phyloP scores from a whole-genome alignment of 2,888 invertebrate species.

The Matsumyia berberina region DNA sequence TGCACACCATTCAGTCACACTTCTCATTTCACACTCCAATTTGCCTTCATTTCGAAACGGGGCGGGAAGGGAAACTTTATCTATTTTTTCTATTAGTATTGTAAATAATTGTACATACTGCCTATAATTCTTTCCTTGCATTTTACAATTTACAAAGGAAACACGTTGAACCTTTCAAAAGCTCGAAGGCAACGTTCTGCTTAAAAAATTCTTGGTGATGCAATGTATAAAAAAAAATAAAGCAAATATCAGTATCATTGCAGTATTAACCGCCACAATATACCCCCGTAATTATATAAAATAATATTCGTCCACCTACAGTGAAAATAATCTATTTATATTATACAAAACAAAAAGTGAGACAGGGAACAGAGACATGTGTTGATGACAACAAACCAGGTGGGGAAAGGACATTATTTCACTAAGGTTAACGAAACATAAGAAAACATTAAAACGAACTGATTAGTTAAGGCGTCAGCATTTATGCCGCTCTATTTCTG shows the following conservation, averaged over 20 bases:
- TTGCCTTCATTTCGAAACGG: conserved; percentile 13
- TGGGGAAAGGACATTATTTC: conserved; percentile 52
- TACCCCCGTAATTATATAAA: conserved; percentile 44
- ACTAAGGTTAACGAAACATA: conserved; percentile 1
- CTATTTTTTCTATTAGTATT: conserved; percentile 20
- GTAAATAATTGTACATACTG: conserved; percentile 63
- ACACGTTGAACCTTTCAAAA: conserved; percentile 33
- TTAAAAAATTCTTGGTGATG: conserved; percentile 54
- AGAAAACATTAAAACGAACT: conserved; percentile 61
- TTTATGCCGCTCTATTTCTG: conserved; percentile 54
- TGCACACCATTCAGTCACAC: conserved; percentile 31
- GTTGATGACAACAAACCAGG: conserved; percentile 33
- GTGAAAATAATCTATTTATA: conserved; percentile 46
- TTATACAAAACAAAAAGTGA: conserved; percentile 33
- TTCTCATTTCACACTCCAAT: conserved; percentile 29
- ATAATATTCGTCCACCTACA: conserved; percentile 69
- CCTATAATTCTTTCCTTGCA: conserved; percentile 21
- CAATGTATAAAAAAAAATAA: conserved; percentile 50
- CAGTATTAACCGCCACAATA: conserved; percentile 71
- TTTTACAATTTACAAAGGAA: conserved; percentile 18
- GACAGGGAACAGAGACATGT: conserved; percentile 47
- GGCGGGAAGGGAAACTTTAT: background rate
- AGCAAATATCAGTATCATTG: conserved; percentile 59
- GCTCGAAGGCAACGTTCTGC: conserved; percentile 22
- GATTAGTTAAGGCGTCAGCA: conserved; percentile 68